Base-by-base conservation (phyloP, 2,888 invertebrate species). In the Hypercompe scribonia region DNA sequence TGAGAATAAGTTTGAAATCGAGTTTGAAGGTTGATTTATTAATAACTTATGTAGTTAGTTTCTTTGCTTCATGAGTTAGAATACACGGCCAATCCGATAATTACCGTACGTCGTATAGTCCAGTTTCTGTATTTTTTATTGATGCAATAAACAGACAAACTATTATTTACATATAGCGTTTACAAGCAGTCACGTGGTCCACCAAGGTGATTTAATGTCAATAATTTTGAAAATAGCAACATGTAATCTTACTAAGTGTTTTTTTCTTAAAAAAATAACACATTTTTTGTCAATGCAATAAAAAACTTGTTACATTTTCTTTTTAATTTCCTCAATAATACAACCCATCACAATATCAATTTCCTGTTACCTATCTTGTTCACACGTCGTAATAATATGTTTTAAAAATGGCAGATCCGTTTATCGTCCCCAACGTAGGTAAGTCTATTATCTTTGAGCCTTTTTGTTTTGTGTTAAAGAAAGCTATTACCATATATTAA, bases 281-380 rank as follows among this genome's bases (percentile, higher is more conserved):
- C n/a, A n/a, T n/a, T 10, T 24, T 58, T 58, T 58, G 11, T 11
- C 3, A 13, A 58, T 28, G 28, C 28, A 58, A 10, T 58, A 58
- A 28, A 28, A 28, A 58, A 28, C 58, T 15, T 15, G 3, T 28
- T 28, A 5, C 15, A 15, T 58, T 58, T 58, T 28, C 13, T 28
- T 58, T 58, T 58, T 28, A 58, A 28, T 58, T 58, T 58, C 54
- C 54, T 54, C n/a, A 54, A 54, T 54, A 54, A 54, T 54, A 28
- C 54, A 54, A 54, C 54, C 50, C 58, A 58, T 58, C 58, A 58
- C 28, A 28, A 28, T 58, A 58, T 58, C 58, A 58, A 58, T 58
- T 58, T 58, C 61, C 31, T 61, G 18, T 3, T 15, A 61, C 61
- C 31, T 18, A 61, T 61, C 31, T 61, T 31, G 18, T 61, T 61